A percentile compares a stretch with the other conserved stretches of the same genome.
Evolutionary conservation across 2,888 invertebrate genomes (phyloP).

Genomic region (Pachliopta kotzebuea): DNA sequence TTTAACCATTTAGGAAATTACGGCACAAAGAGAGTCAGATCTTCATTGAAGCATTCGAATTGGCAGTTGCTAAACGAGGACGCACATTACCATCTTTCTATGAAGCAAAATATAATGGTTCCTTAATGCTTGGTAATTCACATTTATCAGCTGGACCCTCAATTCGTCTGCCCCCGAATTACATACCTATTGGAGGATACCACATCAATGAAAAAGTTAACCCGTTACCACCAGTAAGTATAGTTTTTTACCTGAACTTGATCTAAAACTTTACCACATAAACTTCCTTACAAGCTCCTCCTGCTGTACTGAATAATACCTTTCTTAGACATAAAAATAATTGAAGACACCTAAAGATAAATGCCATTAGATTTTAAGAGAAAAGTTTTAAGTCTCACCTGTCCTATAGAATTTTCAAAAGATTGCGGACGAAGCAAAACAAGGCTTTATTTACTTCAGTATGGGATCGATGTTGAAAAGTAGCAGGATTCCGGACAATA

Average conservation of each 20-base stretch:
- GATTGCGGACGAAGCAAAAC: constrained; percentile 57
- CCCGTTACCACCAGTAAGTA: constrained; percentile 42
- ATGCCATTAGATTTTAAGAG: too few relatives aligned
- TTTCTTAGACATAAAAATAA: too few relatives aligned
- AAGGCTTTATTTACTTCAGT: constrained; percentile 75
- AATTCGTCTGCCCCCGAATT: constrained; percentile 49
- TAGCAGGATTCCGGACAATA: constrained; percentile 49
- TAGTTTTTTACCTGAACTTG: too few relatives aligned
- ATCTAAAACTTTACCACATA: too few relatives aligned
- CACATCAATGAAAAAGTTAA: constrained; percentile 48
- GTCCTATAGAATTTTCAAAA: constrained; percentile 28
- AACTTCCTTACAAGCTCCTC: too few relatives aligned
- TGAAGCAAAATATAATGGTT: constrained; percentile 43
- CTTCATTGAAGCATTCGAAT: constrained; percentile 30
- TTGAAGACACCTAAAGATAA: too few relatives aligned
- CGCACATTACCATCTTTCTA: constrained; percentile 35
- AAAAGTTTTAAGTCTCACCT: too few relatives aligned
- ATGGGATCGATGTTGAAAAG: constrained; percentile 67
- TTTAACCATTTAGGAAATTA: constrained; percentile 10
- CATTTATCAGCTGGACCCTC: constrained; percentile 41
- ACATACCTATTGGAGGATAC: constrained; percentile 55
- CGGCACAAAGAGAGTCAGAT: constrained; percentile 24
- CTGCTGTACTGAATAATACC: too few relatives aligned
- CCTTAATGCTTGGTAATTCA: constrained; percentile 44
- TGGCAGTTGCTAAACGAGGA: constrained; percentile 37